A percentile compares a stretch with the other conserved stretches of the same genome.
Conservation (phyloP, 2,888 invertebrate species). For the Marronus borbonicus region DNA sequence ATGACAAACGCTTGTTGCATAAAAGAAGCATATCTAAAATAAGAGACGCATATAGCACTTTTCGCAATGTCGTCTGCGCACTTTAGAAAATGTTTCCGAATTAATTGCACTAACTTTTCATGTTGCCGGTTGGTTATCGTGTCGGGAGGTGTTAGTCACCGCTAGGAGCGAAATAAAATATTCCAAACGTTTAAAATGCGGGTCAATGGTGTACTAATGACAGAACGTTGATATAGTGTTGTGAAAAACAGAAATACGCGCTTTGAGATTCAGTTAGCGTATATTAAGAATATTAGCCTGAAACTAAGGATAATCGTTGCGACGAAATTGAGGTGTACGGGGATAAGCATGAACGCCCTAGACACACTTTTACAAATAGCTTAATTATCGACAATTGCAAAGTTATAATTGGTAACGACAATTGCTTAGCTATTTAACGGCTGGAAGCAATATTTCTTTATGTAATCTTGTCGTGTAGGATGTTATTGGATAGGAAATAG, state of each 20-base stretch:
- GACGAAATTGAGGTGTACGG: too few species aligned
- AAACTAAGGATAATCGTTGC: neutral
- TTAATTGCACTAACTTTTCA: conserved; percentile 16
- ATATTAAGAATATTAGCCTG: conserved; percentile 17
- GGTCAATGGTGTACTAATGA: conserved; percentile 13
- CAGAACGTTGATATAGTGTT: conserved; percentile 5
- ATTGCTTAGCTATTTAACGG: neutral
- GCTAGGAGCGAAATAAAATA: conserved; percentile 7
- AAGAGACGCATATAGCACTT: neutral
- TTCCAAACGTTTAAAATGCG: conserved; percentile 21
- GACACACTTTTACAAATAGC: conserved; percentile 22
- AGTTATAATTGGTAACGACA: neutral
- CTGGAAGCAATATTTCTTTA: neutral
- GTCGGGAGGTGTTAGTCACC: conserved; percentile 4
- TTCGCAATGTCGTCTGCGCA: conserved; percentile 8
- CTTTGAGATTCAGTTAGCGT: neutral
- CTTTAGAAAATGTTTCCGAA: conserved; percentile 6
- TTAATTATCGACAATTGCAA: conserved; percentile 11
- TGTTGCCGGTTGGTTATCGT: neutral
- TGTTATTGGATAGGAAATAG: too few species aligned
- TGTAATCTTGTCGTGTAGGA: too few species aligned
- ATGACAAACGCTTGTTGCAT: neutral
- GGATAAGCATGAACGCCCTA: conserved; percentile 10
- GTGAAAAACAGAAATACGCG: neutral
- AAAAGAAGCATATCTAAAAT: neutral